Conservation (phyloP, 1,140 invertebrate genomes). For the Cotesia chilonis region DNA sequence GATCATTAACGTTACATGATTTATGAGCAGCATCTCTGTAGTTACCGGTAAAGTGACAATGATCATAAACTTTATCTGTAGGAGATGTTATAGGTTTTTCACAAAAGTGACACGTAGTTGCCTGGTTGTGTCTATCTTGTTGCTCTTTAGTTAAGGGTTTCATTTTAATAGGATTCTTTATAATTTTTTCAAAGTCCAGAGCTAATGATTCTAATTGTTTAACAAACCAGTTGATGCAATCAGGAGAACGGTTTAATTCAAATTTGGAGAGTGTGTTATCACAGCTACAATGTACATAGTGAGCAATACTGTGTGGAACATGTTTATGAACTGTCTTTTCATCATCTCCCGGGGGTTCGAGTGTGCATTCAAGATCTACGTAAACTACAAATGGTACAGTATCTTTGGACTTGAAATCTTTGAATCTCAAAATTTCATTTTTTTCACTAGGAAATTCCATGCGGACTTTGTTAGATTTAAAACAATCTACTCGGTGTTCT, state of each 20-base stretch:
- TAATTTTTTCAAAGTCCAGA: background rate
- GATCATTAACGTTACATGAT: too few species aligned
- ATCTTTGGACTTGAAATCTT: slow-evolving; percentile 3
- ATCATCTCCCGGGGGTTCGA: slow-evolving; percentile 1
- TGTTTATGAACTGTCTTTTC: too few species aligned
- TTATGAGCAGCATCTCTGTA: too few species aligned
- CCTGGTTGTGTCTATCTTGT: slow-evolving; percentile 9
- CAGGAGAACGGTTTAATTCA: slow-evolving; percentile 15
- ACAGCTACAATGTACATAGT: too few species aligned
- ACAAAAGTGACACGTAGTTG: background rate
- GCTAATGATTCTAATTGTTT: slow-evolving; percentile 40
- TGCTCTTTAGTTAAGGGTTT: slow-evolving; percentile 16
- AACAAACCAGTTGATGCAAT: slow-evolving; percentile 49
- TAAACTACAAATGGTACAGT: slow-evolving; percentile 26
- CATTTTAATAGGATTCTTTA: slow-evolving; percentile 22
- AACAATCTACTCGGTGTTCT: slow-evolving; percentile 5
- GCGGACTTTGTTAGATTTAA: too few species aligned
- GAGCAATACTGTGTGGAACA: too few species aligned
- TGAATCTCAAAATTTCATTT: slow-evolving; percentile 9
- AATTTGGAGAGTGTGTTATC: slow-evolving; percentile 18
- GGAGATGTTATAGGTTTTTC: too few species aligned
- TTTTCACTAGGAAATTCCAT: background rate
- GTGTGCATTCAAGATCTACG: slow-evolving; percentile 36
- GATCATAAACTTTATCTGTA: too few species aligned
- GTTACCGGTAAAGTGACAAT: too few species aligned